Percentiles rank a stretch among this genome's conserved stretches.
Conservation (phyloP, 2,888 invertebrate genomes). For the Leptinotarsa tumamoca region DNA sequence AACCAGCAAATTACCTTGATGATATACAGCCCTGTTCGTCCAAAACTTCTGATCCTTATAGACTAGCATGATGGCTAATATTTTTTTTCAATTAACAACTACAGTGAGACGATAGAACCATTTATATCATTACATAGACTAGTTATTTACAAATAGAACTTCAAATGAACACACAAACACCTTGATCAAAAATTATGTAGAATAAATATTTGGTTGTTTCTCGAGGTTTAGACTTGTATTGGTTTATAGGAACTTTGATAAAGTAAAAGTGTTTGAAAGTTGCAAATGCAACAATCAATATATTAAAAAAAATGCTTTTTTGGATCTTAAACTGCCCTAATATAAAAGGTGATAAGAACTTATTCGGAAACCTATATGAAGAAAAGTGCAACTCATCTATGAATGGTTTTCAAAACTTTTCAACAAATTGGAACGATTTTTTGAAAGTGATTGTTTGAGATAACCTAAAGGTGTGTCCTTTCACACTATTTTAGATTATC, state of each 20-base stretch:
- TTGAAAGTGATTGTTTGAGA: too few species aligned
- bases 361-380: too few species aligned
- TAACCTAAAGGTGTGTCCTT: too few species aligned
- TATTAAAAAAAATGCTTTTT: too few species aligned
- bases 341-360: too few species aligned
- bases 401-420: too few species aligned
- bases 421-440: too few species aligned
- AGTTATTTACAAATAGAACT: constrained; percentile 36
- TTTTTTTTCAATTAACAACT: constrained; percentile 42
- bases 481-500: too few species aligned
- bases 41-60: constrained; percentile 63
- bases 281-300: too few species aligned
- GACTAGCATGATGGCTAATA: constrained; percentile 63
- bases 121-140: constrained; percentile 44
- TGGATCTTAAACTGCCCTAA: too few species aligned
- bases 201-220: constrained; percentile 6
- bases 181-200: constrained; percentile 35
- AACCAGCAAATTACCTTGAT: constrained; percentile 62
- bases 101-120: constrained; percentile 46
- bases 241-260: too few species aligned
- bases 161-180: constrained; percentile 37
- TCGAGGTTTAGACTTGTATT: background rate
- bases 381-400: too few species aligned
- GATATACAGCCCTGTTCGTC: constrained; percentile 68
- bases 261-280: background rate